Conservation (phyloP, 2,113 vertebrate species). For the Mola mola region DNA sequence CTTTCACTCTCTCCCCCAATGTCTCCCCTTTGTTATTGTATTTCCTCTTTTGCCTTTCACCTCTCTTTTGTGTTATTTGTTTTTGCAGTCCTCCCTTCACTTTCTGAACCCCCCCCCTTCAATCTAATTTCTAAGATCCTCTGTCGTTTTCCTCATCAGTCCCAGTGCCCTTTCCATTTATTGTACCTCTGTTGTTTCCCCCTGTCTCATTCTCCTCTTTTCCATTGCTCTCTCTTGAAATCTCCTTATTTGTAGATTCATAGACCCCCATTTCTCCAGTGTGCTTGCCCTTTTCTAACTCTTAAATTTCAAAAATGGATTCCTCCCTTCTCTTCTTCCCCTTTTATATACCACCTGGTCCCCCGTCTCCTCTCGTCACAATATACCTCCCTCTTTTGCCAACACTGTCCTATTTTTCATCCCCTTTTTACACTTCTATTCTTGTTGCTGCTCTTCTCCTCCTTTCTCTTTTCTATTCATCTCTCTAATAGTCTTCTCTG, state of each 20-base stretch:
- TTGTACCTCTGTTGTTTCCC: constrained; percentile 1
- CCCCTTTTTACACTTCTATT: background rate
- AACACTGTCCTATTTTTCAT: constrained; percentile 35
- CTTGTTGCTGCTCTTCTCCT: background rate
- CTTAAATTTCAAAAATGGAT: constrained; percentile 61
- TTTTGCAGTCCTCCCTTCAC: constrained; percentile 10
- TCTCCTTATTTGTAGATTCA: constrained; percentile 51
- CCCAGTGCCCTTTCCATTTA: constrained; percentile 25
- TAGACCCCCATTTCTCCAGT: constrained; percentile 7
- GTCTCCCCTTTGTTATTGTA: background rate
- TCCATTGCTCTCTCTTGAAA: constrained; percentile 52
- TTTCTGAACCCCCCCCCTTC: background rate
- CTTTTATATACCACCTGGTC: constrained; percentile 51
- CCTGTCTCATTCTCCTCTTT: constrained; percentile 10
- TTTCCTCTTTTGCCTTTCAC: background rate
- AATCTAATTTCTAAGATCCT: too few relatives aligned
- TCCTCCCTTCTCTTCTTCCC: constrained; percentile 27
- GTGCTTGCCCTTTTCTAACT: constrained; percentile 33
- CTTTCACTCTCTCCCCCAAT: background rate
- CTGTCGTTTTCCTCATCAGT: background rate
- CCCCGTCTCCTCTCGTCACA: constrained; percentile 33
- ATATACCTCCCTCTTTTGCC: constrained; percentile 22
- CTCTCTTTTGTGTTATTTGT: constrained; percentile 23
- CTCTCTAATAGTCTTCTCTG: background rate
- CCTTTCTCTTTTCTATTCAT: background rate